phyloP scores from a whole-genome alignment of 2,888 invertebrate genomes.

The Tenthredo scrophulariae region DNA sequence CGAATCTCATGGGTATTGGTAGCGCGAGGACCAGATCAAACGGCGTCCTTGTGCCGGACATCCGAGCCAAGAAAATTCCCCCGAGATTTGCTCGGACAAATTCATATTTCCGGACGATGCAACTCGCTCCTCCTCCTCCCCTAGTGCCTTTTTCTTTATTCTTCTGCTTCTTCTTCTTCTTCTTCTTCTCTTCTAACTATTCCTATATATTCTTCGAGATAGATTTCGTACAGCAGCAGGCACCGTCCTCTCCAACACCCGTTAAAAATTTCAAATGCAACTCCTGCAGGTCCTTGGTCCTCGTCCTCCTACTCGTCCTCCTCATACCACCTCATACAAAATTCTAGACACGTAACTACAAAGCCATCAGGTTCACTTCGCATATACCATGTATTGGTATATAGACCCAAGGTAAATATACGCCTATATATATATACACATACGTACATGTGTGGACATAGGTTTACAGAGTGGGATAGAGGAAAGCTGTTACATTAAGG shows the following conservation, averaged over 20 bases:
- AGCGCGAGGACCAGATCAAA: constrained; percentile 48
- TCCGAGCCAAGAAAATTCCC: constrained; percentile 52
- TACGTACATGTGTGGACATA: not conserved
- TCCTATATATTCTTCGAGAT: constrained; percentile 18
- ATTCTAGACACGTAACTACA: constrained; percentile 71
- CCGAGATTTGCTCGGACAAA: constrained; percentile 48
- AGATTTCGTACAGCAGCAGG: constrained; percentile 32
- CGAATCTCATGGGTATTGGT: constrained; percentile 37
- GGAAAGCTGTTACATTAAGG: constrained; percentile 1
- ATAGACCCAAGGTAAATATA: not conserved
- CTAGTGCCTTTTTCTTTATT: not conserved
- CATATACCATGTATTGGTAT: constrained; percentile 23
- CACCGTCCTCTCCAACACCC: constrained; percentile 29
- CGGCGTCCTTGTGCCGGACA: constrained; percentile 48
- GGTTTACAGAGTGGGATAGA: not conserved
- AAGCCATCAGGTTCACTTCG: constrained; percentile 66
- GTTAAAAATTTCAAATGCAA: constrained; percentile 48
- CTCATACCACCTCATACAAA: constrained; percentile 55
- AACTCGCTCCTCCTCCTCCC: not conserved
- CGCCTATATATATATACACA: not conserved
- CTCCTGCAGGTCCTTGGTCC: constrained; percentile 15
- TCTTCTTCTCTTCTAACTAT: not conserved
- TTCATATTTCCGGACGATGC: constrained; percentile 50
- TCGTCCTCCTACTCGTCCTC: not conserved
- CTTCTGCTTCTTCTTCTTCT: not conserved